Base-by-base conservation (phyloP, 1,140 invertebrate genomes). In the Drusus annulatus region DNA sequence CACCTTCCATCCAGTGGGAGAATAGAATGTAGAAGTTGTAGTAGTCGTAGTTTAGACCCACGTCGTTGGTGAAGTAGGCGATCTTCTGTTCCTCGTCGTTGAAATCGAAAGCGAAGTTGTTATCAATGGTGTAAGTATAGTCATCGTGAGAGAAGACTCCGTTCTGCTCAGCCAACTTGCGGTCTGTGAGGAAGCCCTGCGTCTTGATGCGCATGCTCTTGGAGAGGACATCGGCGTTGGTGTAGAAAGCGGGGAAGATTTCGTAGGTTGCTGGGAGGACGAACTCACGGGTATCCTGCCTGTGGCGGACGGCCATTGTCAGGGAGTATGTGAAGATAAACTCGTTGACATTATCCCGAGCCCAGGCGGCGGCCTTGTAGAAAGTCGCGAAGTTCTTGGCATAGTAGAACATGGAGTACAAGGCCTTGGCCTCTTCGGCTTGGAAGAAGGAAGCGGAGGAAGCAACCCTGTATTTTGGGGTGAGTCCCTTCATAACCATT, bases 1-100 rank as follows among this genome's bases (percentile, higher is more conserved):
- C 65, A 6, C 91, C 89, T 50, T 89, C 89, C 83, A 93, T 84
- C 91, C 92, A 94, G 90, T 92, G 92, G 69, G 94, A 93, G 86
- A 93, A 92, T 25, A 91, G 87, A 69, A 91, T 86, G 81, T 94
- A 92, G 89, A 93, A 91, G 86, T 94, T 93, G 87, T 91, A 94
- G 88, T 95, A 94, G 86, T 90, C 94, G 6, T 92, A 85, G 86
- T 95, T 95, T 63, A 94, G 87, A 58, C 92, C 91, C 79, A 93
- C 88, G 84, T 94, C 94, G 84, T 95, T 93, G 36, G 92, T 93
- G 87, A 94, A 95, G 89, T 96, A 95, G 50, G 92, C 89, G 21
- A 95, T 80, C 76, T 89, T 90, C 84, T 92, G 90, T 80, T 95
- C 94, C 2, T 89, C 85, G 81, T 91, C 88, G n/a, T 85, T 83